These are phyloP conservation scores for Manis javanica DNA, from an alignment of 2,797 vertebrate genomes.

Conservation along the genomic window DNA sequence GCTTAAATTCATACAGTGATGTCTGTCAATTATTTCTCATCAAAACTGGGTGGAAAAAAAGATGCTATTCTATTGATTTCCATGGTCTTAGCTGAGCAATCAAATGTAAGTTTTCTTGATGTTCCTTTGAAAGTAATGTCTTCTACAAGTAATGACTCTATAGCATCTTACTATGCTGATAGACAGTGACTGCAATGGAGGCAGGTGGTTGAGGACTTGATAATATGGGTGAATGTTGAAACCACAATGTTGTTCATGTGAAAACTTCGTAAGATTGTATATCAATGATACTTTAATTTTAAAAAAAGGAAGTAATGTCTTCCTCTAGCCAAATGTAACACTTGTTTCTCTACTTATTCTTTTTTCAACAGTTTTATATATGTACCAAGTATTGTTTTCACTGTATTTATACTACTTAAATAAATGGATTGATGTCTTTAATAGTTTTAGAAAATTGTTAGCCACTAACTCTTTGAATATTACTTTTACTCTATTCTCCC, in stretches of 20 bases:
- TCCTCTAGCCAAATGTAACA: background rate
- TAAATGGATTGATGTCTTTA: background rate
- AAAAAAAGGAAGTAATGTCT: background rate
- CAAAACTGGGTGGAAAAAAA: background rate
- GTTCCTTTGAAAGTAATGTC: background rate
- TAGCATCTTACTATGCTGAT: too few relatives aligned
- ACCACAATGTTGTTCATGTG: too few relatives aligned
- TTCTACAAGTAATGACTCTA: background rate
- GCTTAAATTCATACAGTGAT: background rate
- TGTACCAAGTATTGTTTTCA: background rate
- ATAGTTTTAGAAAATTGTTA: slow-evolving; percentile 16
- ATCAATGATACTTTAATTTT: too few relatives aligned
- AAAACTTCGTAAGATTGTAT: too few relatives aligned
- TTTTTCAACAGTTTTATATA: slow-evolving; percentile 23
- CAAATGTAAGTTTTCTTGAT: background rate
- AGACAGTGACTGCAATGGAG: too few relatives aligned
- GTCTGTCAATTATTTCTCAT: background rate
- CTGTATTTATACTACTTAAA: slow-evolving; percentile 6
- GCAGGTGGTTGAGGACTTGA: too few relatives aligned
- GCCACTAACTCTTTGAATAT: background rate
- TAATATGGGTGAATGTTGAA: too few relatives aligned
- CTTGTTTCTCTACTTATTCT: background rate
- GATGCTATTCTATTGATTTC: background rate
- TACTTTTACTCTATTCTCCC: background rate
- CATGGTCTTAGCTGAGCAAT: background rate